A percentile compares a stretch with the other conserved stretches of the same genome.
phyloP scores from a whole-genome alignment of 2,113 vertebrate genomes.

The Oryzias woworae region DNA sequence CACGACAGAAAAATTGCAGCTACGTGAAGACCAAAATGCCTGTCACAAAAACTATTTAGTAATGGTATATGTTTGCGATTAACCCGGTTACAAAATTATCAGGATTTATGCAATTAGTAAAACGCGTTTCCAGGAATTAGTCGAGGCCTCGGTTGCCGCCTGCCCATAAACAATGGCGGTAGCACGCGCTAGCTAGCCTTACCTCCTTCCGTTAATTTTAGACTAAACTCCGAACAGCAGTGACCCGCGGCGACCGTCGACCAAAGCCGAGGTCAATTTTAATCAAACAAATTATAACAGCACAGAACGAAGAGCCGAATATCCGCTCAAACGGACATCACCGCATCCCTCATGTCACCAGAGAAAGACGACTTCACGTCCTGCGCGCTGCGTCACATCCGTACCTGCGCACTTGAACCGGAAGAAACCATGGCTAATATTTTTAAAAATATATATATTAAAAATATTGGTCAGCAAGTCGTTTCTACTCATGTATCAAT shows the following conservation, averaged over 20 bases:
- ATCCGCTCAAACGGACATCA: not conserved
- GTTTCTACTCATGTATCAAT: too few relatives aligned
- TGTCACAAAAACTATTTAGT: too few relatives aligned
- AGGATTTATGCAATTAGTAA: too few relatives aligned
- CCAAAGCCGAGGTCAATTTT: fast-evolving
- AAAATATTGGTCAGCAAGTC: not conserved
- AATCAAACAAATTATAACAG: fast-evolving
- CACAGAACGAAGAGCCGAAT: fast-evolving
- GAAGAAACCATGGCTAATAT: not conserved
- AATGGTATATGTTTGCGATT: too few relatives aligned
- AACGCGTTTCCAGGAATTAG: not conserved
- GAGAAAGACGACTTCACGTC: not conserved
- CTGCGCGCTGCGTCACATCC: constrained; percentile 28
- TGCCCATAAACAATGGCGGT: constrained; percentile 66
- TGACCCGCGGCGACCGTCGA: not conserved
- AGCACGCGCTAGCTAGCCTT: constrained; percentile 40
- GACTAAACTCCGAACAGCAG: not conserved
- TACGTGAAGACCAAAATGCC: too few relatives aligned
- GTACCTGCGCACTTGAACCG: constrained; percentile 31
- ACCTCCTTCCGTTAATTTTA: constrained; percentile 39
- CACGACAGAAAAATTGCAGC: too few relatives aligned
- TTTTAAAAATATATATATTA: constrained; percentile 1
- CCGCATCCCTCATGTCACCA: not conserved
- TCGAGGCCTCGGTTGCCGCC: constrained; percentile 26
- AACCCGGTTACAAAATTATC: too few relatives aligned